Evolutionary conservation across 2,113 vertebrate genomes (phyloP).

Genomic region (Dicrurus megarhynchus): DNA sequence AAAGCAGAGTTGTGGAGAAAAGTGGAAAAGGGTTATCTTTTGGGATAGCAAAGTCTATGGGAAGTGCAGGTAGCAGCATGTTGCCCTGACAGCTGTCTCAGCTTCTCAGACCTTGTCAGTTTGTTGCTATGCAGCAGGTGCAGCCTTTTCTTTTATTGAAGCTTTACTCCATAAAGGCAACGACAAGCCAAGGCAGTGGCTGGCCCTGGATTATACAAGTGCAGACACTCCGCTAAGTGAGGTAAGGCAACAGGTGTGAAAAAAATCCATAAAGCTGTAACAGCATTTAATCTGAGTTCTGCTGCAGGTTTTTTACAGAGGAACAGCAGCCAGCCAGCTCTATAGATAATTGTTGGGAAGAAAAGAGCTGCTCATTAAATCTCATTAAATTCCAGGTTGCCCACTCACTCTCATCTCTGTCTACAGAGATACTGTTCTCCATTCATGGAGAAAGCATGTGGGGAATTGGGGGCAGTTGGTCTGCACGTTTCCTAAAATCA

Average conservation of each 20-base stretch:
- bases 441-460: background rate
- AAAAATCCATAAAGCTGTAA: conserved; percentile 51
- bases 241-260: conserved; percentile 83
- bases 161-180: conserved; percentile 74
- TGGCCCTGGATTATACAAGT: conserved; percentile 79
- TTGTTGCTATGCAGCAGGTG: conserved; percentile 80
- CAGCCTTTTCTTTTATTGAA: conserved; percentile 73
- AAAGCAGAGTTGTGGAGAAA: conserved; percentile 64
- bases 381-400: background rate
- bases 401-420: background rate
- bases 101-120: conserved; percentile 74
- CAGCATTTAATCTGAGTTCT: conserved; percentile 61
- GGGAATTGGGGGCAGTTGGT: background rate
- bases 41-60: conserved; percentile 67
- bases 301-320: conserved; percentile 37
- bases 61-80: conserved; percentile 81
- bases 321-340: conserved; percentile 18
- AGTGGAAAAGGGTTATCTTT: conserved; percentile 65
- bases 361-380: background rate
- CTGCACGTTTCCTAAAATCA: background rate
- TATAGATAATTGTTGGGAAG: conserved; percentile 15
- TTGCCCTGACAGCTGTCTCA: conserved; percentile 76
- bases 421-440: background rate
- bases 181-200: conserved; percentile 76
- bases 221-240: conserved; percentile 78